Evolutionary conservation across 2,888 invertebrate genomes (phyloP).

Genomic region (Dromius quadrimaculatus): DNA sequence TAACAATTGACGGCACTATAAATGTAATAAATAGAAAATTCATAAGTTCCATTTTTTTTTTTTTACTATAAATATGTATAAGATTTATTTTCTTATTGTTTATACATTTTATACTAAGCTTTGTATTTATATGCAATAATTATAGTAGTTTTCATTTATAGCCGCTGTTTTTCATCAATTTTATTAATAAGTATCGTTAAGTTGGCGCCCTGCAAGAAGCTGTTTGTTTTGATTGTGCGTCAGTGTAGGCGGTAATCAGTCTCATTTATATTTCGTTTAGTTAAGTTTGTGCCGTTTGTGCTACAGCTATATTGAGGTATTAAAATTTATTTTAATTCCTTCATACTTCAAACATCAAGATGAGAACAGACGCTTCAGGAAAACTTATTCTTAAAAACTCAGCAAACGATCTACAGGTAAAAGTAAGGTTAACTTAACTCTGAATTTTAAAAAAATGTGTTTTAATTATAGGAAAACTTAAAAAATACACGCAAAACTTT

Average conservation of each 20-base stretch:
- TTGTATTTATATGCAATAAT: too few species aligned
- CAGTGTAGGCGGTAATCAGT: too few species aligned
- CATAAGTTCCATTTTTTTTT: too few species aligned
- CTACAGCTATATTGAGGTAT: background rate
- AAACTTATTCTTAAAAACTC: slow-evolving; percentile 60
- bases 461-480: slow-evolving; percentile 70
- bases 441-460: slow-evolving; percentile 28
- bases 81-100: too few species aligned
- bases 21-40: too few species aligned
- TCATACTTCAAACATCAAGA: slow-evolving; percentile 53
- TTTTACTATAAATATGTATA: too few species aligned
- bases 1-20: background rate
- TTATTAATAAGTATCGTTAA: too few species aligned
- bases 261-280: too few species aligned
- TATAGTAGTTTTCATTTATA: too few species aligned
- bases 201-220: slow-evolving; percentile 5
- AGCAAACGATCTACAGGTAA: slow-evolving; percentile 62
- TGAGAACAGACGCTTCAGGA: slow-evolving; percentile 61
- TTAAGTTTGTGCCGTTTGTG: background rate
- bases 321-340: background rate
- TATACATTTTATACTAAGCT: too few species aligned
- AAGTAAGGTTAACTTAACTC: slow-evolving; percentile 30
- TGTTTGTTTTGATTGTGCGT: slow-evolving; percentile 30
- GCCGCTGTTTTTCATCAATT: too few species aligned
- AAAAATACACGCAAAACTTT: slow-evolving; percentile 75